Base-by-base conservation (phyloP, 2,113 vertebrate genomes). In the Salvelinus namaycush region DNA sequence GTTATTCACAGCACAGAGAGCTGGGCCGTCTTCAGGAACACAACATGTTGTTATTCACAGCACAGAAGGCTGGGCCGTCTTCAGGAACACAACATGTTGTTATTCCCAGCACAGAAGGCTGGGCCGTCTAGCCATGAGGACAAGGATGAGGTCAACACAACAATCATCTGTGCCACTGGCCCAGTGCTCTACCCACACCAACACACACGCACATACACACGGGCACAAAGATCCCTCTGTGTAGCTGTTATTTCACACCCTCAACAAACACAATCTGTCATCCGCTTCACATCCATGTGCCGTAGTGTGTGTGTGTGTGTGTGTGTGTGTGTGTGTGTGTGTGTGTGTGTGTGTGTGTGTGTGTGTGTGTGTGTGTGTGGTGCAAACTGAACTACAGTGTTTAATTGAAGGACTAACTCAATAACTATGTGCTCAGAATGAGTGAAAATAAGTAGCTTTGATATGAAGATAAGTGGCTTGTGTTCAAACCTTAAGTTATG, bases 191-290 rank as follows among this genome's bases (percentile, higher is more conserved):
- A 8, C 16, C 18, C 6, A 16, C 59, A 16, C 54, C 31, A 74
- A 75, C 76, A 78, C 71, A 74, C 29, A 39, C 66, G 4, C n/a
- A 79, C 76, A 72, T 76, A 80, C 68, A 79, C 84, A 83, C 12
- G 76, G 69, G 77, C 31, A 94, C 91, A 94, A 92, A 91, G 89
- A 86, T 65, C 79, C 86, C 90, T 93, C 93, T 93, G 89, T 93
- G 68, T 78, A 72, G 64, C 80, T 81, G 88, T 88, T 91, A 84
- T 90, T 91, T 69, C 79, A 81, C 76, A 83, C 81, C 76, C 78
- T 77, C 59, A 81, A 83, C 51, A 54, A 14, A 16, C 16, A 54
- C 51, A 54, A 54, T 54, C 51, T 54, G 51, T 54, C 51, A 54
- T 54, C 51, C 16, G 51, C 12, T 54, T 54, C 16, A 54, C 51